Base-by-base conservation (phyloP, 2,888 invertebrate genomes). In the Agonopterix heracliana region DNA sequence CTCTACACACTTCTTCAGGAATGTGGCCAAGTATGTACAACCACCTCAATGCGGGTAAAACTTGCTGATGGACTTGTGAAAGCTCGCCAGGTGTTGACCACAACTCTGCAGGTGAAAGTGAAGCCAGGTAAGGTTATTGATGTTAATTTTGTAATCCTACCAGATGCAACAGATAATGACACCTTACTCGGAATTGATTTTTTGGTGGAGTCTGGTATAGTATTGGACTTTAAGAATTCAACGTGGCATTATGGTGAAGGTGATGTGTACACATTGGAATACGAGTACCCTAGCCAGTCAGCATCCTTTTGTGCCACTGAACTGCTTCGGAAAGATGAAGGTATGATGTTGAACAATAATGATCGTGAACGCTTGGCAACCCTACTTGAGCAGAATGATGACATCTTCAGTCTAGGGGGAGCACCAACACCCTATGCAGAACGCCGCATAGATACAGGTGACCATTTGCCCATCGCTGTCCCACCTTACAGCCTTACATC, bases 401-500 rank as follows among this genome's bases (percentile, higher is more conserved):
- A 53, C 13, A 48, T 53, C 35, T 54, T 55, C 45, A 26, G 41
- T 46, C 40, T 40, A 54, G 52, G 52, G 49, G 55, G 52, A 57
- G 57, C 40, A 10, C 45, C 54, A 3, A 52, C 55, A 4, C 41
- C 41, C 7, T 41, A 41, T 11, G 41, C 41, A 9, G 41, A 60
- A 50, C 69, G 68, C 42, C 38, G 35, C 5, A 71, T 68, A 5
- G 56, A 68, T 35, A 66, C 66, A 7, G 41, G 41, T 1, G 38
- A 63, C 45, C 55, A 65, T 45, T 49, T 54, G 0, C 69, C 72
- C 4, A 61, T 73, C 43, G 54, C 69, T 1, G 54, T 58, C 8
- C 67, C 69, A 2, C 68, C 69, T 1, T 73, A 69, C 51, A 54
- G 67, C 3, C 45, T 45, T 10, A 38, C 56, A 10, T 49, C 59